Evolutionary conservation across 2,797 vertebrate genomes (phyloP).

Genomic region (Craterocephalus amniculus): DNA sequence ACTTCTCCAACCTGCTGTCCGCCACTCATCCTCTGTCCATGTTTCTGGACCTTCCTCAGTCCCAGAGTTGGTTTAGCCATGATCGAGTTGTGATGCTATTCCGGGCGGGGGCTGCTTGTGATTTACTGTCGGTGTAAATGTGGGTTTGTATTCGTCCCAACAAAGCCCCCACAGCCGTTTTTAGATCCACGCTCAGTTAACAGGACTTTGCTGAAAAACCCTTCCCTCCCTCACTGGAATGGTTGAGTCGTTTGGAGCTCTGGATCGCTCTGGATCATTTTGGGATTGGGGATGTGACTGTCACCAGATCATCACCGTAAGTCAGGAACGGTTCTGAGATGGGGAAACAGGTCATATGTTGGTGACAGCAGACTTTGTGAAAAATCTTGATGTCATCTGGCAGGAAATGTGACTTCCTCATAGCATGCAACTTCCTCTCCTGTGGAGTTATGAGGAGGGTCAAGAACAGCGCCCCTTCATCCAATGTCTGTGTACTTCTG

Average conservation of each 20-base stretch:
- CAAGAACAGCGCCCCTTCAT: background rate
- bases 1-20: background rate
- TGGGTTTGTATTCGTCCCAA: no score
- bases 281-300: background rate
- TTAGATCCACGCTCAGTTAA: conserved; percentile 38
- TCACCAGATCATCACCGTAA: background rate
- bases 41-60: no score
- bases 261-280: conserved; percentile 1
- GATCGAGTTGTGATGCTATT: background rate
- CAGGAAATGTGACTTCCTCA: conserved; percentile 58
- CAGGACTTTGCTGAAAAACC: conserved; percentile 39
- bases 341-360: background rate
- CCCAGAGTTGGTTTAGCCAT: background rate
- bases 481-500: background rate
- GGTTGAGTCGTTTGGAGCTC: conserved; percentile 11
- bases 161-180: conserved; percentile 33
- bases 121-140: conserved; percentile 2
- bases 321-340: background rate
- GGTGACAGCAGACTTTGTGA: conserved; percentile 18
- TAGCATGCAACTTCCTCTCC: conserved; percentile 38
- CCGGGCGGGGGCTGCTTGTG: background rate
- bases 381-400: conserved; percentile 37
- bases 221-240: conserved; percentile 27
- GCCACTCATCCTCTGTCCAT: no score
- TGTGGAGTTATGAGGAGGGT: conserved; percentile 21